A percentile compares a stretch with the other conserved stretches of the same genome.
phyloP scores from a whole-genome alignment of 2,797 vertebrate species.

The Chelon labrosus region DNA sequence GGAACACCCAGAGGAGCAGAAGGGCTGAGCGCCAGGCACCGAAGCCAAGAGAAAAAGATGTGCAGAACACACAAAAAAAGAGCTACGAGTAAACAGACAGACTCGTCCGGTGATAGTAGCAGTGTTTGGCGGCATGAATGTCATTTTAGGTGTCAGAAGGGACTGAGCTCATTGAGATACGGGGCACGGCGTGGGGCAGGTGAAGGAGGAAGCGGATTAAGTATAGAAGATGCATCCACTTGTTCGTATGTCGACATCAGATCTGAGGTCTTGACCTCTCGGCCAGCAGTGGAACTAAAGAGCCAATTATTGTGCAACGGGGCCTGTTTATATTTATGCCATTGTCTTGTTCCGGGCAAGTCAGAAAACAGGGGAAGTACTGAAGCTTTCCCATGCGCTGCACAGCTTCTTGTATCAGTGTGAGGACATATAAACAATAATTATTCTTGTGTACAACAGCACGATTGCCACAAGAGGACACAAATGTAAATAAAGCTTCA shows the following conservation, averaged over 20 bases:
- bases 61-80: background rate
- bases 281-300: constrained; percentile 14
- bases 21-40: constrained; percentile 5
- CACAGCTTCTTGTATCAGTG: constrained; percentile 11
- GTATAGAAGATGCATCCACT: constrained; percentile 47
- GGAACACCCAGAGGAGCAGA: constrained; percentile 34
- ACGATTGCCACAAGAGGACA: constrained; percentile 24
- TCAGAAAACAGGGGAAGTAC: constrained; percentile 27
- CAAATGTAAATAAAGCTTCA: background rate
- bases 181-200: constrained; percentile 13
- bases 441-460: constrained; percentile 8
- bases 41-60: background rate
- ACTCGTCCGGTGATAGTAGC: background rate
- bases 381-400: constrained; percentile 30
- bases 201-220: constrained; percentile 9
- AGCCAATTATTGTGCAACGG: constrained; percentile 48
- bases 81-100: constrained; percentile 7
- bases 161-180: constrained; percentile 14
- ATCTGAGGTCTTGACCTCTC: constrained; percentile 27
- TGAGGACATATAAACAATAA: constrained; percentile 27
- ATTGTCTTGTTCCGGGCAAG: constrained; percentile 47
- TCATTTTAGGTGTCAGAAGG: constrained; percentile 15
- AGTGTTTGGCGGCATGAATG: constrained; percentile 11
- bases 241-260: constrained; percentile 51
- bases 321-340: constrained; percentile 60